These are phyloP conservation scores for Ryuthela nishihirai DNA, from an alignment of 2,888 invertebrate species.

Conservation along the genomic window DNA sequence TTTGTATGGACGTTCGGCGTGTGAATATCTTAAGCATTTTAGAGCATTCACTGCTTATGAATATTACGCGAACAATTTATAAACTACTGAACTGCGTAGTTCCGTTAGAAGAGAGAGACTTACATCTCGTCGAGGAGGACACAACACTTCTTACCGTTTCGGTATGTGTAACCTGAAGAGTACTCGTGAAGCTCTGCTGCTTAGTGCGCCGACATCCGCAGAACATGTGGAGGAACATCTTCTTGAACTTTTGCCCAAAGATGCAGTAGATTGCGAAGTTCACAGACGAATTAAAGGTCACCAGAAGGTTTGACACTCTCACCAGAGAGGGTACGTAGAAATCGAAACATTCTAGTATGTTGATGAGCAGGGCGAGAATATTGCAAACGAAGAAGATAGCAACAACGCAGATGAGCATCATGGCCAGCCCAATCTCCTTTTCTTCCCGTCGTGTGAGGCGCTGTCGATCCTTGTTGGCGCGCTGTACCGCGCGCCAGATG, in stretches of 20 bases:
- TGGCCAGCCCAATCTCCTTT: slow-evolving; percentile 90
- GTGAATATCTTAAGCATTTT: no score
- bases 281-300: slow-evolving; percentile 94
- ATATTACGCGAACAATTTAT: no score
- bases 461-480: slow-evolving; percentile 84
- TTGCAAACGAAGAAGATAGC: slow-evolving; percentile 93
- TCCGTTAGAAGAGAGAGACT: slow-evolving; percentile 14
- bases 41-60: no score
- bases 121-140: not conserved
- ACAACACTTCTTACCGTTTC: slow-evolving; percentile 16
- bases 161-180: slow-evolving; percentile 26
- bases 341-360: slow-evolving; percentile 64
- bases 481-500: slow-evolving; percentile 84
- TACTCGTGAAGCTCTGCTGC: slow-evolving; percentile 32
- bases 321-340: slow-evolving; percentile 64
- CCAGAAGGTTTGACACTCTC: slow-evolving; percentile 73
- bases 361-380: slow-evolving; percentile 76
- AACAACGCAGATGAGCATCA: slow-evolving; percentile 92
- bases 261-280: slow-evolving; percentile 98
- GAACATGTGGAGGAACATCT: slow-evolving; percentile 65
- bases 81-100: slow-evolving; percentile 7
- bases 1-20: no score
- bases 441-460: slow-evolving; percentile 82
- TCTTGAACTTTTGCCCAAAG: slow-evolving; percentile 93
- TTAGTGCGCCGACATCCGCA: slow-evolving; percentile 44